Conservation (phyloP, 1,140 invertebrate species). For the Platorchestia sp. region DNA sequence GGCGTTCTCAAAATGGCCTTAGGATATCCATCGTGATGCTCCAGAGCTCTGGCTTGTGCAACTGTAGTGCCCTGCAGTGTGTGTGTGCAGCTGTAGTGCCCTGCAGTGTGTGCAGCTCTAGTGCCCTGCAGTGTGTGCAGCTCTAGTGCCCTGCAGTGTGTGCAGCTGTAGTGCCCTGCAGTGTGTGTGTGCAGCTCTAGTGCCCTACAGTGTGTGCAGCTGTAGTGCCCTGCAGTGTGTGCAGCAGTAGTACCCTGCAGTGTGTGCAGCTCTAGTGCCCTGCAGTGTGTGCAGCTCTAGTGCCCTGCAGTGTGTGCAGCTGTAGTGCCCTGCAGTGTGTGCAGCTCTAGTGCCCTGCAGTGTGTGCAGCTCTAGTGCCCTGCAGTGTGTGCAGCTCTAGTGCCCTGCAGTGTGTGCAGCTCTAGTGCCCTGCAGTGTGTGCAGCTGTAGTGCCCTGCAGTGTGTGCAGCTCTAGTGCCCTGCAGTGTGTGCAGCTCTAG, state of each 20-base stretch:
- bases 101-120: not conserved
- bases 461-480: not conserved
- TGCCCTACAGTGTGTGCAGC: not conserved
- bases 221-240: not conserved
- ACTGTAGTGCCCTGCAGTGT: not conserved
- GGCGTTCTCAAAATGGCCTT: not conserved
- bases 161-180: not conserved
- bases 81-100: not conserved
- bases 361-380: not conserved
- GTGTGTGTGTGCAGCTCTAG: not conserved
- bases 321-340: not conserved
- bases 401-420: not conserved
- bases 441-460: not conserved
- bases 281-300: not conserved
- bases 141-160: not conserved
- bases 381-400: not conserved
- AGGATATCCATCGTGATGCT: not conserved
- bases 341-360: not conserved
- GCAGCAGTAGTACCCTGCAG: not conserved
- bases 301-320: not conserved
- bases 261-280: no score
- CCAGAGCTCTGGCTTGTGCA: not conserved
- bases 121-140: not conserved
- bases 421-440: not conserved
- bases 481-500: not conserved